Conservation (phyloP, 2,797 vertebrate genomes). For the Crocidura indochinensis region DNA sequence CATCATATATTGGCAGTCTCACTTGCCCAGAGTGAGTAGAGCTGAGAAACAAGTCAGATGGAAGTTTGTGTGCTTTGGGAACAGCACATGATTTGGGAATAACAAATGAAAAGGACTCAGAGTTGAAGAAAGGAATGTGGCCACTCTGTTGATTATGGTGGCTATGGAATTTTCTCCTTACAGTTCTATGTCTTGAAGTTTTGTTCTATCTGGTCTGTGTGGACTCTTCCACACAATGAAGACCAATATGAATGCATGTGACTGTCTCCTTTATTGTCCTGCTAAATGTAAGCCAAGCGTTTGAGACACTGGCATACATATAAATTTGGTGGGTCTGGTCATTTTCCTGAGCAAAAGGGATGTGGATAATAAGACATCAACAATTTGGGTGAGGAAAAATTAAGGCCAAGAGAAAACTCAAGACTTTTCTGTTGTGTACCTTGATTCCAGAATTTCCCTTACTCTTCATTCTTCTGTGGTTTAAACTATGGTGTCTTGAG, state of each 20-base stretch:
- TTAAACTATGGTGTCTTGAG: fast-evolving
- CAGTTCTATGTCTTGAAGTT: neutral
- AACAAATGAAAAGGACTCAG: no score
- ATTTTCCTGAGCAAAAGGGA: neutral
- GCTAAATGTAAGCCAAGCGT: neutral
- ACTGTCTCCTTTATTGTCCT: neutral
- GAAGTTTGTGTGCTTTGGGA: neutral
- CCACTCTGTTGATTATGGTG: neutral
- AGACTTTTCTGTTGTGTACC: neutral
- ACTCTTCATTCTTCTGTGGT: neutral
- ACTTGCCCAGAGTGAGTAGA: no score
- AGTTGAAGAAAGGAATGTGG: neutral
- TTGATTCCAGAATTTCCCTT: neutral
- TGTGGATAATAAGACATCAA: fast-evolving
- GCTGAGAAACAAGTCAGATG: no score
- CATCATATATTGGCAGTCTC: fast-evolving
- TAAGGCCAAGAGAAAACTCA: fast-evolving
- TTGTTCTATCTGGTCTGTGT: neutral
- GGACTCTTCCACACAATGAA: neutral
- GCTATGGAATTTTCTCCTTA: neutral
- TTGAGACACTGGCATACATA: neutral
- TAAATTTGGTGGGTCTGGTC: neutral
- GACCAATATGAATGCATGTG: neutral
- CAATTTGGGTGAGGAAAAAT: neutral
- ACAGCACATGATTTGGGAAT: no score